Percentiles rank a stretch among this genome's conserved stretches.
phyloP scores from a whole-genome alignment of 2,797 vertebrate species.

The Sebastes miniatus region DNA sequence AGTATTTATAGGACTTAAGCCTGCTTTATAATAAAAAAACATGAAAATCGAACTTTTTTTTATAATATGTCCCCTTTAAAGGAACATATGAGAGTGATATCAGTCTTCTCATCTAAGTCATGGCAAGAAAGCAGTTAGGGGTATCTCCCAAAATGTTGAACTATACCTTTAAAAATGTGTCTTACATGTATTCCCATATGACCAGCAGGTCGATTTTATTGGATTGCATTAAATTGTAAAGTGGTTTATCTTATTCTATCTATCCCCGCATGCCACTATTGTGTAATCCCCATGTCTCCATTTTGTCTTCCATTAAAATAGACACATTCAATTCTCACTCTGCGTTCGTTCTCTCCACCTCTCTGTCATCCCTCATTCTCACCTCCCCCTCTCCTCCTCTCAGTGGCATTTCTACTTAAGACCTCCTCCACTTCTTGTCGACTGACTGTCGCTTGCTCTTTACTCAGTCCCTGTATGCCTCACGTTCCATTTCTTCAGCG shows the following conservation, averaged over 20 bases:
- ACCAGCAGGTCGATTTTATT: neutral
- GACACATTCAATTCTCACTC: slow-evolving; percentile 20
- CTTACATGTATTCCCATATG: too few relatives aligned
- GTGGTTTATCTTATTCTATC: neutral
- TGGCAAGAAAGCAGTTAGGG: neutral
- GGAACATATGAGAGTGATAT: neutral
- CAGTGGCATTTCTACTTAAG: neutral
- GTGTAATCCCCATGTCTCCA: neutral
- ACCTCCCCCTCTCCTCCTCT: slow-evolving; percentile 37
- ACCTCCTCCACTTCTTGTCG: slow-evolving; percentile 8
- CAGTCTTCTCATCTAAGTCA: neutral
- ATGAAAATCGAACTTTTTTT: too few relatives aligned
- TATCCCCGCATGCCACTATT: neutral
- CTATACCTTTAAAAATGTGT: neutral
- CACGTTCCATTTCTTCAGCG: neutral
- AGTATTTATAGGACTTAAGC: too few relatives aligned
- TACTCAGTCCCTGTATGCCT: neutral
- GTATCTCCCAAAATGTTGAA: neutral
- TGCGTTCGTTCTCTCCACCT: slow-evolving; percentile 3
- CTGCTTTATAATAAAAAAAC: too few relatives aligned
- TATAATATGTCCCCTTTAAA: neutral
- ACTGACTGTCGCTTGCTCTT: slow-evolving; percentile 19
- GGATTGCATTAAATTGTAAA: neutral
- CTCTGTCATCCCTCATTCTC: slow-evolving; percentile 35
- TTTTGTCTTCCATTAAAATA: neutral